Conservation (phyloP, 2,888 invertebrate species). For the Boloria euphrosyne region DNA sequence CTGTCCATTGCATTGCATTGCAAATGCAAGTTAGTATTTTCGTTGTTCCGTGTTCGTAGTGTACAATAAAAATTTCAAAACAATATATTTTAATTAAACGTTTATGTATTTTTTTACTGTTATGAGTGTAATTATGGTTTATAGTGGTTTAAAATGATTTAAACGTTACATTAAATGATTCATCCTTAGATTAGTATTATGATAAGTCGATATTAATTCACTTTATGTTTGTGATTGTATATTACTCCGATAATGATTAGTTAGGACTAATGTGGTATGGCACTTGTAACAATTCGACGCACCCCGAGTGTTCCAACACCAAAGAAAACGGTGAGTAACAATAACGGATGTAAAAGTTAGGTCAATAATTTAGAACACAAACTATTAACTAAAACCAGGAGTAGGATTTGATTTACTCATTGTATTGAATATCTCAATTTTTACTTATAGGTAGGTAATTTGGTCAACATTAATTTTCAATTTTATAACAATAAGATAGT, state of each 20-base stretch:
- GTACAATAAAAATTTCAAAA: constrained; percentile 35
- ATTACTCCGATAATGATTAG: constrained; percentile 72
- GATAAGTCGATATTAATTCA: constrained; percentile 66
- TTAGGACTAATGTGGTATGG: constrained; percentile 78
- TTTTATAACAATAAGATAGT: no score
- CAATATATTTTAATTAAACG: constrained; percentile 36
- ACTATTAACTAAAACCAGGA: constrained; percentile 21
- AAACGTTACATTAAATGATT: constrained; percentile 58
- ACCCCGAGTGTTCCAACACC: constrained; percentile 79
- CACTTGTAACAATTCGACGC: constrained; percentile 80
- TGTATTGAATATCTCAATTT: neutral
- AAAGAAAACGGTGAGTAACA: constrained; percentile 74
- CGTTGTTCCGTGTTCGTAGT: constrained; percentile 41
- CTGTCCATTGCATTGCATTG: constrained; percentile 45
- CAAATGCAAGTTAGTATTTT: constrained; percentile 43
- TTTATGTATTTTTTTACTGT: constrained; percentile 29
- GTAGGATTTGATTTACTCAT: neutral
- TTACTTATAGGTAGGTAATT: no score
- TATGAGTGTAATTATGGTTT: constrained; percentile 36
- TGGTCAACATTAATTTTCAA: no score
- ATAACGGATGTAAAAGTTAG: constrained; percentile 49
- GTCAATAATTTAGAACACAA: constrained; percentile 44
- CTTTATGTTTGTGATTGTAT: constrained; percentile 75
- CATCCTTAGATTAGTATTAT: constrained; percentile 63
- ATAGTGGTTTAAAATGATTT: constrained; percentile 40